Evolutionary conservation across 64 coral and sea anemone species (phyloP), one percentile per base, ranked within the genome.

Genomic region (Catalaphyllia jardinei): DNA sequence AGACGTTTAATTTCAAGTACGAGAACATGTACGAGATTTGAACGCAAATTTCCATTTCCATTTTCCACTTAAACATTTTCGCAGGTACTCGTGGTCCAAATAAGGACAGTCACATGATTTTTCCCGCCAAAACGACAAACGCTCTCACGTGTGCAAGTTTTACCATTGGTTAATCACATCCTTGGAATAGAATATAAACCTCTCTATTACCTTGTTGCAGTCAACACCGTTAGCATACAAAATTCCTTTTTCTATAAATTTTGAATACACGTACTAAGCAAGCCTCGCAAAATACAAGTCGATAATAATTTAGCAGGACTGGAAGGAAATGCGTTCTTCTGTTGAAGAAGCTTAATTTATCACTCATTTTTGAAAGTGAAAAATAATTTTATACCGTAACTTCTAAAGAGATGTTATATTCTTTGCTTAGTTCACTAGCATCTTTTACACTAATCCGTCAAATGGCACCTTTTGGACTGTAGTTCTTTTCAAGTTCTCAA

Each of bases 221-320:
- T 57, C 7, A 19, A 69, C 8, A n/a, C 9, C 8, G n/a, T 27
- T 1, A 1, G 22, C 25, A 27, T 25, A 10, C 22, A 69, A 69
- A 69, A 69, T 7, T 57, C n/a, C 22, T 6, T 69, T 69, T 69
- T 46, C 42, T 69, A 69, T 69, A 67, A 67, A 69, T 69, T 69
- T 69, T 69, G 65, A 69, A 69, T 25, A 69, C n/a, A 69, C 65
- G 22, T 69, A 69, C 65, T 69, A 69, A 27, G 65, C 65, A 69
- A 69, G 24, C 65, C n/a, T 69, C 22, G 25, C 65, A 25, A 27
- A 11, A n/a, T 57, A 57, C 10, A 57, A n/a, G 10, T 25, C 65
- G n/a, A 69, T 69, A 27, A 69, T 69, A 69, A 69, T 69, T 27
- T 69, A 69, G 29, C n/a, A n/a, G 24, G 22, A 69, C n/a, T 4